These are phyloP conservation scores for Chrysocyon brachyurus DNA, from an alignment of 2,797 vertebrate species.

Conservation along the genomic window DNA sequence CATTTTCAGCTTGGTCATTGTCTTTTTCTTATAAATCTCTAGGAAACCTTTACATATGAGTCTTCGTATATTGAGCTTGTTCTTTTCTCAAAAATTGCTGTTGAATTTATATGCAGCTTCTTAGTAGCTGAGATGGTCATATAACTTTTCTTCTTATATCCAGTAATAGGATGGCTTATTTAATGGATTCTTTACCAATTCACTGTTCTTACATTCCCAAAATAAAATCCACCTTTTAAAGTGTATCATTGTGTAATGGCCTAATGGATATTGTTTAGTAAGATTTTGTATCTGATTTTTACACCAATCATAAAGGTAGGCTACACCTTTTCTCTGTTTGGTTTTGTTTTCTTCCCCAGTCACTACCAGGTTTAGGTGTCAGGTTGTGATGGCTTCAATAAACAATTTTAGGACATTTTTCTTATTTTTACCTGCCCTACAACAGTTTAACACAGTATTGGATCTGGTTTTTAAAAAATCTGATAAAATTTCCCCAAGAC, in stretches of 20 bases:
- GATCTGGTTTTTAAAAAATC: not conserved
- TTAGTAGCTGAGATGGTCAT: not conserved
- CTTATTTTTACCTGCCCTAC: not conserved
- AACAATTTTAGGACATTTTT: not conserved
- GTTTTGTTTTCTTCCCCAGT: not conserved
- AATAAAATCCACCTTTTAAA: slow-evolving; percentile 18
- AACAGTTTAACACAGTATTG: not conserved
- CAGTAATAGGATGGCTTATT: not conserved
- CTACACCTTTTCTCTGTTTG: not conserved
- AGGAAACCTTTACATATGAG: not conserved
- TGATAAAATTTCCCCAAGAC: not conserved
- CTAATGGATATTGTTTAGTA: not conserved
- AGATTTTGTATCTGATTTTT: slow-evolving; percentile 40
- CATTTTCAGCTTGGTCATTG: not conserved
- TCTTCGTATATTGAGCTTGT: not conserved
- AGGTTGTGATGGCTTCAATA: not conserved
- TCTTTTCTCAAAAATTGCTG: not conserved
- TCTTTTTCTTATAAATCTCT: not conserved
- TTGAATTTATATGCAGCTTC: not conserved
- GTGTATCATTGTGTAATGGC: not conserved
- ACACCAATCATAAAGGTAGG: not conserved
- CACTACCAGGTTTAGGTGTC: not conserved
- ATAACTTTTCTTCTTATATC: slow-evolving; percentile 25
- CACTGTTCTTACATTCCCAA: not conserved
- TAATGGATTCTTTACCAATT: slow-evolving; percentile 43